Base-by-base conservation (phyloP, 2,113 vertebrate genomes). In the Trematomus loennbergii region DNA sequence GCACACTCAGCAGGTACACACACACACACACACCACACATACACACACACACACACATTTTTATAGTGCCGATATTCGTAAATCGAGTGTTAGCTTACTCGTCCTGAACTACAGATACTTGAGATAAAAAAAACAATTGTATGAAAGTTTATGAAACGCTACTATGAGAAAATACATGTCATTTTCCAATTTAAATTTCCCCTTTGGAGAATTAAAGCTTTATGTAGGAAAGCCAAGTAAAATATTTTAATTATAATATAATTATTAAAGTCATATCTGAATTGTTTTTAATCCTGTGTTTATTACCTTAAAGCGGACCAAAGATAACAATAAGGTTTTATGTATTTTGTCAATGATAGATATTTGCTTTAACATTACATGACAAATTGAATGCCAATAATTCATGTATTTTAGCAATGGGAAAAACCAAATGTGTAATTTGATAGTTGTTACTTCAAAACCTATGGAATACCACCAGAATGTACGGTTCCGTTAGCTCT, bases 1-100 rank as follows among this genome's bases (percentile, higher is more conserved):
- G 91, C 91, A 87, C 78, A 29, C 77, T 91, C 3, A 95, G 93
- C 74, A 97, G 96, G 96, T 97, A 85, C 10, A 61, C 57, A 54
- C 65, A 64, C 72, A 59, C 2, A 13, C 22, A 59, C 43, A 49
- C 46, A 48, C 13, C 36, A 5, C 36, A 36, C 36, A 36, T 5
- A 36, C 36, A 36, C 36, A 36, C 36, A 36, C 5, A 36, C 36
- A 36, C 36, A 36, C 36, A 36, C 36, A 29, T 29, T 29, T 29
- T 29, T 29, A 2, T 52, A 5, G 3, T 22, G 3, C 54, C 15
- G 5, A 4, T 48, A 18, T 17, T 15, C 46, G 9, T 29, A 12
- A n/a, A 25, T 4, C 4, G 2, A 63, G 33, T 16, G 1, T 22
- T 48, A 22, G 43, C 13, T 64, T 12, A 20, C 20, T 36, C 36